phyloP scores from a whole-genome alignment of 2,888 invertebrate species.

The Resseliella maxima region DNA sequence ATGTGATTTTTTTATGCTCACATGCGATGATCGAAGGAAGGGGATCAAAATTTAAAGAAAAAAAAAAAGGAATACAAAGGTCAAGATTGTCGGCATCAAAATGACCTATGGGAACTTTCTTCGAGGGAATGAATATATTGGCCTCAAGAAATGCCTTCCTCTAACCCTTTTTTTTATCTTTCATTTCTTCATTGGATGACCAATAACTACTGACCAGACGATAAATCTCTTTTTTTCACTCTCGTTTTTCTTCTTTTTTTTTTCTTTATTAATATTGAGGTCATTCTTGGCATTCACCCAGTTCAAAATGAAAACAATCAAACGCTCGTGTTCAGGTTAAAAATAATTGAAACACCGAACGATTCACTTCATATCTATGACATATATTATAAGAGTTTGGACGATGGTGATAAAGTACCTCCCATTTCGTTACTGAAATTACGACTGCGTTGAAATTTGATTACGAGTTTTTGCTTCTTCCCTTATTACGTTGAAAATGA shows the following conservation, averaged over 20 bases:
- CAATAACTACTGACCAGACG: constrained; percentile 37
- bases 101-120: constrained; percentile 53
- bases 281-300: constrained; percentile 17
- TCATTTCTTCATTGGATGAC: neutral
- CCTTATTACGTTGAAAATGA: neutral
- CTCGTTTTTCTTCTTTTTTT: neutral
- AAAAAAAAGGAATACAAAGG: constrained; percentile 20
- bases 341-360: constrained; percentile 36
- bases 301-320: constrained; percentile 43
- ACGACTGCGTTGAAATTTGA: neutral
- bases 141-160: constrained; percentile 12
- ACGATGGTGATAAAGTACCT: neutral
- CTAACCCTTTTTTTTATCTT: constrained; percentile 43
- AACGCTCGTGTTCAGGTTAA: constrained; percentile 34
- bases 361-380: neutral
- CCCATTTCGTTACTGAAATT: neutral
- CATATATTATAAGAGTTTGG: neutral
- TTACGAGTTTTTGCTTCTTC: neutral
- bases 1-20: neutral
- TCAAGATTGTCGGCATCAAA: constrained; percentile 6
- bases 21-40: neutral
- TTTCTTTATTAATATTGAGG: constrained; percentile 14
- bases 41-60: neutral
- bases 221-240: constrained; percentile 7
- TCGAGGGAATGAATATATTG: constrained; percentile 20